Evolutionary conservation across 1,140 invertebrate species (phyloP).

Genomic region (Tetramorium alpestre): DNA sequence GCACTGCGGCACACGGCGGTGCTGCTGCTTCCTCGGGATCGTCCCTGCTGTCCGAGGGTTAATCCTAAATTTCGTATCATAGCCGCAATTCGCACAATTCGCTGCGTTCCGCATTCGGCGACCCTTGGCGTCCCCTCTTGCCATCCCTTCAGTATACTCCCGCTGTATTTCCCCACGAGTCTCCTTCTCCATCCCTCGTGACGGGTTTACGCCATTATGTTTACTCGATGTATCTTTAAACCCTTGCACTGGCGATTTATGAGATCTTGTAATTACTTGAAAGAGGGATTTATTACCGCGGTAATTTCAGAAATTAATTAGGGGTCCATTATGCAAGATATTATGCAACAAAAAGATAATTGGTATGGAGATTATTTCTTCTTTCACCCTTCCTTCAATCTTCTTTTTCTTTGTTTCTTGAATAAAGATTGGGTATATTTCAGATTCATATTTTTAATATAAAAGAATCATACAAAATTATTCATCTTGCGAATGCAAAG

Average conservation of each 20-base stretch:
- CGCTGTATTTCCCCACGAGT: background rate
- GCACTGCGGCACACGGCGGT: conserved; percentile 50
- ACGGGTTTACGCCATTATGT: conserved; percentile 32
- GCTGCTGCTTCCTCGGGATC: conserved; percentile 43
- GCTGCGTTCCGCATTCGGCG: conserved; percentile 56
- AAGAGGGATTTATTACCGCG: conserved; percentile 13
- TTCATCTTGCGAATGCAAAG: background rate
- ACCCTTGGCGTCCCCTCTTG: conserved; percentile 58
- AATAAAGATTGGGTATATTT: background rate
- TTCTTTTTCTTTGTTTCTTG: background rate
- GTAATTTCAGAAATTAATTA: conserved; percentile 13
- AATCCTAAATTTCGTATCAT: conserved; percentile 75
- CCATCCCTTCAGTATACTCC: conserved; percentile 14
- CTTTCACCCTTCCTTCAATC: background rate
- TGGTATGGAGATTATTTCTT: background rate
- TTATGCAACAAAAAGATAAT: background rate
- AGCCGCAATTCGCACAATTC: conserved; percentile 72
- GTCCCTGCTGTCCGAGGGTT: conserved; percentile 51
- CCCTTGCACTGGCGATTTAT: background rate
- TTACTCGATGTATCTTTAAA: conserved; percentile 39
- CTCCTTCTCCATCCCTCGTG: conserved; percentile 35
- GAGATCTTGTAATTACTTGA: conserved; percentile 34
- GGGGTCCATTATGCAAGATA: background rate
- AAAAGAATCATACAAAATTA: background rate
- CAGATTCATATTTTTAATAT: background rate